Evolutionary conservation across 2,113 vertebrate species (phyloP), one percentile per base, ranked within the genome.

Genomic region (Apodemus speciosus): DNA sequence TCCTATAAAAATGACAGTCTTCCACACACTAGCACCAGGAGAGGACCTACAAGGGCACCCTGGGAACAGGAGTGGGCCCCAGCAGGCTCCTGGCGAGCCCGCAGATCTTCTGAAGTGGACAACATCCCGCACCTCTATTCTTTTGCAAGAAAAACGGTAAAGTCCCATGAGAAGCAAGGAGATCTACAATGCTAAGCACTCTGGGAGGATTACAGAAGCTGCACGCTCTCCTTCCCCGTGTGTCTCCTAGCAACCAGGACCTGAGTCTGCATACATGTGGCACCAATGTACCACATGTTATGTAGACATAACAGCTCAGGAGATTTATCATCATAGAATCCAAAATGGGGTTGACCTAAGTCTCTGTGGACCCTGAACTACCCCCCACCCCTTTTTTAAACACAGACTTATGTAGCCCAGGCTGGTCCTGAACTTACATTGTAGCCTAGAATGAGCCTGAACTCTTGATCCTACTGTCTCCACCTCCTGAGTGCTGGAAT

Each of bases 41-140:
- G 0, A 46, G 27, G 73, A 69, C 15, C 9, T 21, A 1, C 1
- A 23, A n/a, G 15, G 6, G 43, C 2, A 23, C 1, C 32, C 62
- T 51, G 9, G 1, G 18, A 56, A 46, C 0, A 4, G 51, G 1
- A 18, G 20, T 16, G 1, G 27, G 40, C 58, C 35, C 0, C 0
- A 66, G 62, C 46, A 60, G 79, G 46, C 10, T 46, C 49, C 66
- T 0, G n/a, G 15, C 27, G 49, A 18, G 23, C 79, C 76, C 40
- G 1, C 2, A 25, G 53, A 76, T 58, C 83, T 73, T 71, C 62
- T 30, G n/a, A 66, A 77, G 6, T 2, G 9, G 25, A n/a, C 18
- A 25, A 75, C 30, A 80, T 38, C 15, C 77, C 38, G 35, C 3
- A n/a, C 32, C 3, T 66, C 14, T 51, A 38, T n/a, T 40, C 56